Evolutionary conservation across 2,797 vertebrate genomes (phyloP).

Genomic region (Falco berigora): DNA sequence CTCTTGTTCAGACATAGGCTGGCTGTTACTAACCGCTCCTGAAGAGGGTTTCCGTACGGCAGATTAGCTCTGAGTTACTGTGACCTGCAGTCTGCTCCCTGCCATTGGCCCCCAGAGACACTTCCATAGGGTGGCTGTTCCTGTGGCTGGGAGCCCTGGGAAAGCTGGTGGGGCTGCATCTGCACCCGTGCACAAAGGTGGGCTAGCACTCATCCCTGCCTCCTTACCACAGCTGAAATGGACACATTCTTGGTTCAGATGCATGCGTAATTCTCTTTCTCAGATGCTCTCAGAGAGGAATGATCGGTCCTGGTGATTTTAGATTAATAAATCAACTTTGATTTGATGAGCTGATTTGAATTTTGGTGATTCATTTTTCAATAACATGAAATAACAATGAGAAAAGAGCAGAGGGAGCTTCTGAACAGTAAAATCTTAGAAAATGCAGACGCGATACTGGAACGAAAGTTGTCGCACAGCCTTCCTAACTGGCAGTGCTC

Average conservation of each 20-base stretch:
- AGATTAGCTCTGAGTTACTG: background rate
- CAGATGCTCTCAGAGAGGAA: background rate
- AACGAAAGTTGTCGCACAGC: background rate
- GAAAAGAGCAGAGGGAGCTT: background rate
- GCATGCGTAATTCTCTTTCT: background rate
- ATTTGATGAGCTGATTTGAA: background rate
- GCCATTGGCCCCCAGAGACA: rapidly evolving
- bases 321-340: background rate
- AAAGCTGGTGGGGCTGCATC: background rate
- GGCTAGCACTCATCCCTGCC: background rate
- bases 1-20: background rate
- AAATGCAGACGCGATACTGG: background rate
- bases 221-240: background rate
- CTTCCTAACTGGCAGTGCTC: background rate
- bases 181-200: background rate
- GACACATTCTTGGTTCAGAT: background rate
- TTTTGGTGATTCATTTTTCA: background rate
- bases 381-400: background rate
- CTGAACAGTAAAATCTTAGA: background rate
- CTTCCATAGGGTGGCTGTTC: background rate
- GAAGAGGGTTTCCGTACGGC: background rate
- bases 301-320: background rate
- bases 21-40: background rate
- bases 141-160: background rate
- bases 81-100: background rate